phyloP scores from a whole-genome alignment of 1,140 invertebrate species.

The Sinella curviseta region DNA sequence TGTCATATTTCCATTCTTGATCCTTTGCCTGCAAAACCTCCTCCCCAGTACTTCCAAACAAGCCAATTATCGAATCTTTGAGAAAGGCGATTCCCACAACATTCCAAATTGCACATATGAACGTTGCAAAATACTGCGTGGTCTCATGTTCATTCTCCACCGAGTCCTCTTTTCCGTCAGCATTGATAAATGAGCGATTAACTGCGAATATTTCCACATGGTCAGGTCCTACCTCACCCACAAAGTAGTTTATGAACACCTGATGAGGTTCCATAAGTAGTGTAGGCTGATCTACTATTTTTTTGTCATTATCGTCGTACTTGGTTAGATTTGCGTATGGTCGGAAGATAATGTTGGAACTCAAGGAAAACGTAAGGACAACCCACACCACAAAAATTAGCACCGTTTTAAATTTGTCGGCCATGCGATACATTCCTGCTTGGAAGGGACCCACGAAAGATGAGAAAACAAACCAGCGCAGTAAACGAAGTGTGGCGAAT shows the following conservation, averaged over 20 bases:
- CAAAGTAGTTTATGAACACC: not conserved
- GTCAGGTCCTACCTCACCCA: not conserved
- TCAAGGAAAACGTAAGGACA: not conserved
- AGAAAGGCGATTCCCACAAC: not conserved
- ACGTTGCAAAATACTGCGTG: not conserved
- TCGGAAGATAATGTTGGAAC: not conserved
- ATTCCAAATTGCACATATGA: not conserved
- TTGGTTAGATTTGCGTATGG: not conserved
- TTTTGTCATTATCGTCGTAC: not conserved
- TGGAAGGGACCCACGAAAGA: not conserved
- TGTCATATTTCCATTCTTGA: constrained; percentile 23
- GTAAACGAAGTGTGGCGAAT: not conserved
- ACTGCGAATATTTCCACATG: not conserved
- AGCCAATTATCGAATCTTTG: constrained; percentile 2
- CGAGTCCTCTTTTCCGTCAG: not conserved
- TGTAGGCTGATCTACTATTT: not conserved
- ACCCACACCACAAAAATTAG: not conserved
- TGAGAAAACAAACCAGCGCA: not conserved
- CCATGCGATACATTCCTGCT: not conserved
- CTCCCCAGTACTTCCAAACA: not conserved
- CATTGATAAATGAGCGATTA: not conserved
- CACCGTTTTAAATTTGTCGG: not conserved
- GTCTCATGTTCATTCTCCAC: not conserved
- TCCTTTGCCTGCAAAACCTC: not conserved
- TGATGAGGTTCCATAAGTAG: not conserved